Conservation (phyloP, 2,888 invertebrate species). For the Horisme vitalbata region DNA sequence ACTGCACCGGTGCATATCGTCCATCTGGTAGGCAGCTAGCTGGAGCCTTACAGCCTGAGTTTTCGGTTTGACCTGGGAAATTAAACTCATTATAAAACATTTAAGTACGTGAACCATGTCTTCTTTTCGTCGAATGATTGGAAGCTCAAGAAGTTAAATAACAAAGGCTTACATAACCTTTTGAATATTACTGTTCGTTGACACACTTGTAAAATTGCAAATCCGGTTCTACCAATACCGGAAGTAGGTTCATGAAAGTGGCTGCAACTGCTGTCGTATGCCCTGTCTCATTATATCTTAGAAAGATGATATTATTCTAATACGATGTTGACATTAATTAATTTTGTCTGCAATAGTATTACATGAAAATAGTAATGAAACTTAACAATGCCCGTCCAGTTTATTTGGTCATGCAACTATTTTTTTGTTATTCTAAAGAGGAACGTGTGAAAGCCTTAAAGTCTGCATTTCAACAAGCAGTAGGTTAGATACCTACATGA, state of each 20-base stretch:
- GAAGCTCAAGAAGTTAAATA: constrained; percentile 5
- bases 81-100: not conserved
- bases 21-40: constrained; percentile 81
- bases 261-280: not conserved
- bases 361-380: no score
- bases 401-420: not conserved
- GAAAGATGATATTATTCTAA: no score
- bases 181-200: constrained; percentile 11
- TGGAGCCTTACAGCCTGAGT: constrained; percentile 48
- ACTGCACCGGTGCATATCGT: constrained; percentile 84
- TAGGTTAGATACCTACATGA: constrained; percentile 1
- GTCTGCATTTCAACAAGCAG: not conserved
- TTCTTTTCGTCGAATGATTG: constrained; percentile 3
- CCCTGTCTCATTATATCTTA: no score
- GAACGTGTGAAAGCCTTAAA: constrained; percentile 11
- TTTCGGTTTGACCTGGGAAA: constrained; percentile 18
- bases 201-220: constrained; percentile 17
- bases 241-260: constrained; percentile 20
- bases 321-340: not conserved
- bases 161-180: constrained; percentile 17
- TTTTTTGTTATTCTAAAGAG: not conserved
- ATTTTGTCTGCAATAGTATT: no score
- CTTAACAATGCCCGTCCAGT: constrained; percentile 1
- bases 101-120: not conserved
- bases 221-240: constrained; percentile 22